Percentiles rank a stretch among this genome's conserved stretches.
phyloP scores from a whole-genome alignment of 1,140 invertebrate species.

The Delia radicum region DNA sequence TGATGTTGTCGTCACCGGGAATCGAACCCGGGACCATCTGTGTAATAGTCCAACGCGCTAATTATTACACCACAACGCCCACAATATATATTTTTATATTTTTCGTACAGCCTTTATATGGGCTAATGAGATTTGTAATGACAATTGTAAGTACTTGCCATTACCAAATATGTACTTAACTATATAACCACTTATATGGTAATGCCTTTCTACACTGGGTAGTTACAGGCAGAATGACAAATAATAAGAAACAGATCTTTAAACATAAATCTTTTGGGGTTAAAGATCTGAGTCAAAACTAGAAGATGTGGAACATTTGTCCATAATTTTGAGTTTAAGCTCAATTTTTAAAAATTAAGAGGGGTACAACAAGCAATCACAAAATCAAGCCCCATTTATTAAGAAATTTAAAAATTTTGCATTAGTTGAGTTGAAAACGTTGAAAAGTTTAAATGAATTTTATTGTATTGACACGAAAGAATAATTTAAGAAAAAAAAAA shows the following conservation, averaged over 20 bases:
- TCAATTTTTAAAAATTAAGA: background rate
- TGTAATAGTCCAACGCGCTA: too few relatives aligned
- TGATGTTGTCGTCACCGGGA: too few relatives aligned
- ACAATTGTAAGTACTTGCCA: too few relatives aligned
- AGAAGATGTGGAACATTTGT: background rate
- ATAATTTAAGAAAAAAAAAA: background rate
- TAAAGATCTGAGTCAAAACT: background rate
- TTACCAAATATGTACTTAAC: too few relatives aligned
- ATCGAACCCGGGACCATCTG: too few relatives aligned
- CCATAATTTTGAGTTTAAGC: background rate
- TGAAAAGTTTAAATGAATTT: background rate
- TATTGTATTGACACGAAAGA: background rate
- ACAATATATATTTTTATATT: too few relatives aligned
- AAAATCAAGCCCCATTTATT: background rate
- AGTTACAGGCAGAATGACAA: too few relatives aligned
- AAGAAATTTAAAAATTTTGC: background rate
- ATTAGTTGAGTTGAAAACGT: slow-evolving; percentile 14
- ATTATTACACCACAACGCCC: too few relatives aligned
- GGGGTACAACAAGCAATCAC: background rate
- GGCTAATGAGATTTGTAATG: too few relatives aligned
- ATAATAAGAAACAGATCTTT: background rate
- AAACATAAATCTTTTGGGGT: background rate
- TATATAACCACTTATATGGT: too few relatives aligned
- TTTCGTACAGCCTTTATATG: too few relatives aligned
- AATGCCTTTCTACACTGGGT: too few relatives aligned